These are phyloP conservation scores for Ennomos quercinarius DNA, from an alignment of 2,888 invertebrate species.

Conservation along the genomic window DNA sequence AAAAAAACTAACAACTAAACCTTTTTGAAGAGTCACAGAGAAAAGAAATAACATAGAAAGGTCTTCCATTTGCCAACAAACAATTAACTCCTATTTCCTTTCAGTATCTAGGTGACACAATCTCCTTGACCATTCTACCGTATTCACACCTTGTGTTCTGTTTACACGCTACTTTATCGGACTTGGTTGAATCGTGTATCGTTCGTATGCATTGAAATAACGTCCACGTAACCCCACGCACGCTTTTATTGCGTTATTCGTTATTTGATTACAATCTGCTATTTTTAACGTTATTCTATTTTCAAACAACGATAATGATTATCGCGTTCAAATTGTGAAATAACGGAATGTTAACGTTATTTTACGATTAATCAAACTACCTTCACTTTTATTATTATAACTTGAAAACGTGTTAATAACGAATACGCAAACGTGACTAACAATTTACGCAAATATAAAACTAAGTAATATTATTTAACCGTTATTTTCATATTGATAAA, in stretches of 20 bases:
- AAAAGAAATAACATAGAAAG: constrained; percentile 6
- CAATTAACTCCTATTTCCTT: constrained; percentile 55
- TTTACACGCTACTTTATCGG: constrained; percentile 73
- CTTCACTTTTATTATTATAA: neutral
- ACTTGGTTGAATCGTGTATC: constrained; percentile 63
- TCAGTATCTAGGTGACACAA: constrained; percentile 54
- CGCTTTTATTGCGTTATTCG: constrained; percentile 52
- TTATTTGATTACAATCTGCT: constrained; percentile 13
- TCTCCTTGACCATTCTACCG: constrained; percentile 54
- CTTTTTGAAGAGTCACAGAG: too few relatives aligned
- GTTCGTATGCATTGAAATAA: constrained; percentile 71
- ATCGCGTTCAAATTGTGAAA: neutral
- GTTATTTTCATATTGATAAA: constrained; percentile 16
- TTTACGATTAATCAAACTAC: constrained; percentile 6
- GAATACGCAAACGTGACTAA: constrained; percentile 29
- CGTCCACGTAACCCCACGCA: constrained; percentile 51
- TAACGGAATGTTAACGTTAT: neutral
- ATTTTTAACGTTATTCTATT: constrained; percentile 7
- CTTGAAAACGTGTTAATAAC: constrained; percentile 17
- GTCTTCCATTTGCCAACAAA: constrained; percentile 44
- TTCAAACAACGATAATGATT: neutral
- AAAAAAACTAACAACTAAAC: too few relatives aligned
- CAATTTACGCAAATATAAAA: constrained; percentile 27
- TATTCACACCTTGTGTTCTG: constrained; percentile 52
- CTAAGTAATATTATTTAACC: neutral